A percentile compares a stretch with the other conserved stretches of the same genome.
Evolutionary conservation across 2,888 invertebrate species (phyloP).

Genomic region (Phengaris alcon): DNA sequence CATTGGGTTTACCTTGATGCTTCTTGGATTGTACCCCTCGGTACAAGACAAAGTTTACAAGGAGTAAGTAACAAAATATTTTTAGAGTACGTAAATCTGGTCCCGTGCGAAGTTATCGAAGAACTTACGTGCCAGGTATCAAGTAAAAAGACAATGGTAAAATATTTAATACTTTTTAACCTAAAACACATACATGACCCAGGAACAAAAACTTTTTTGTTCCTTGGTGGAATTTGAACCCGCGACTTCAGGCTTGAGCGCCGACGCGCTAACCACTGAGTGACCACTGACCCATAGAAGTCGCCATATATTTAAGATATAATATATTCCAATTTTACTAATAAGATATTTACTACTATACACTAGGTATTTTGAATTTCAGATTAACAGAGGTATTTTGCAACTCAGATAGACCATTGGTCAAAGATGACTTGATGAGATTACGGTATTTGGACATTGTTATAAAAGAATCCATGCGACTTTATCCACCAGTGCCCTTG

Average conservation of each 20-base stretch:
- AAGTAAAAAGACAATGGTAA: no score
- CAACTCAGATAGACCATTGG: neutral
- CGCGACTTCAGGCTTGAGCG: no score
- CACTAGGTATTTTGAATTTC: neutral
- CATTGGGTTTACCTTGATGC: neutral
- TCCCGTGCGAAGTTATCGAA: neutral
- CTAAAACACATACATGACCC: no score
- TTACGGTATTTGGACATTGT: slow-evolving; percentile 47
- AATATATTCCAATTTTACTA: no score
- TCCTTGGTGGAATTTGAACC: no score
- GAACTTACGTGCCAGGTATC: neutral
- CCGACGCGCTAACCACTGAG: no score
- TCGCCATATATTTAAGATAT: no score
- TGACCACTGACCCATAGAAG: no score
- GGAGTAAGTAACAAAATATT: neutral
- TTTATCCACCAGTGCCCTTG: slow-evolving; percentile 49
- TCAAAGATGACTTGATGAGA: neutral
- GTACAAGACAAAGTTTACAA: neutral
- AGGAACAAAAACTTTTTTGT: no score
- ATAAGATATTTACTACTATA: no score
- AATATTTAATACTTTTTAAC: no score
- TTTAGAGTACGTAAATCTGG: no score
- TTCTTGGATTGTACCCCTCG: neutral
- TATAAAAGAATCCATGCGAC: slow-evolving; percentile 46
- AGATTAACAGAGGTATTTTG: neutral